Conservation (phyloP, 2,797 vertebrate genomes). For the Melanogrammus aeglefinus region DNA sequence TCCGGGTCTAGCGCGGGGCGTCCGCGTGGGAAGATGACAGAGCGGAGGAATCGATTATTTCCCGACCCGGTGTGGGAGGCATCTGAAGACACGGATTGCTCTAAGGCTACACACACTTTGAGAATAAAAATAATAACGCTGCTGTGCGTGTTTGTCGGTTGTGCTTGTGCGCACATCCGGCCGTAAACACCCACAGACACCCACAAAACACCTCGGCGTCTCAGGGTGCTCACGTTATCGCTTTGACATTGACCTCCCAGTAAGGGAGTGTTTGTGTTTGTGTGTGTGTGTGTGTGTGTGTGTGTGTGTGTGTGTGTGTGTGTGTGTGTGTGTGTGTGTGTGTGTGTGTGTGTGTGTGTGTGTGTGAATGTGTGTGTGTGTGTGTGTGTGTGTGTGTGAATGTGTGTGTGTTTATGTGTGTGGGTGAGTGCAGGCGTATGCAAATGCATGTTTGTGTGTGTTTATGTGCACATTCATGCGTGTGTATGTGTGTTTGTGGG, state of each 20-base stretch:
- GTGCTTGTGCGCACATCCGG: slow-evolving; percentile 16
- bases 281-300: slow-evolving; percentile 21
- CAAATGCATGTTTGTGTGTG: slow-evolving; percentile 13
- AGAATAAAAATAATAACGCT: slow-evolving; percentile 12
- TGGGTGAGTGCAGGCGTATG: slow-evolving; percentile 7
- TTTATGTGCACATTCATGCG: slow-evolving; percentile 6
- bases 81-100: slow-evolving; percentile 28
- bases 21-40: slow-evolving; percentile 40
- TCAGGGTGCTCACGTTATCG: no score
- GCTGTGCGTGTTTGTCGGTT: not conserved
- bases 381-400: not conserved
- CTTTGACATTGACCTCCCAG: no score
- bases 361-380: not conserved
- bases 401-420: not conserved
- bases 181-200: not conserved
- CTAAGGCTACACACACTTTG: slow-evolving; percentile 18
- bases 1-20: not conserved
- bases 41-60: slow-evolving; percentile 54
- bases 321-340: no score
- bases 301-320: no score
- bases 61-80: slow-evolving; percentile 40
- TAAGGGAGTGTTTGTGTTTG: not conserved
- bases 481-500: not conserved
- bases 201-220: no score
- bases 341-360: not conserved